These are phyloP conservation scores for Odontothrips loti DNA, from an alignment of 2,888 invertebrate species.

Conservation along the genomic window DNA sequence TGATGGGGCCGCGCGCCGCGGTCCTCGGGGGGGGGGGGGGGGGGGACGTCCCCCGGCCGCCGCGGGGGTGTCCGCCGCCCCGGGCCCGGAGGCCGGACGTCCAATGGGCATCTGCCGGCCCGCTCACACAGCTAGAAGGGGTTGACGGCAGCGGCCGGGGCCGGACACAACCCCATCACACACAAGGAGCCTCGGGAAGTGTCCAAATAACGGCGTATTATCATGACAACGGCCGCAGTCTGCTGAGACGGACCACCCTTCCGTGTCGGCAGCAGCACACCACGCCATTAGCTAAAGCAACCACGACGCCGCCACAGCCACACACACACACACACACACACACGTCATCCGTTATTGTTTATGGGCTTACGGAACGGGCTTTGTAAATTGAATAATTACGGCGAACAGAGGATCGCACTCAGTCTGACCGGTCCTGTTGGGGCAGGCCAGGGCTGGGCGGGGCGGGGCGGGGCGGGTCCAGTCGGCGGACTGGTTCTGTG, in stretches of 20 bases:
- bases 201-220: too few species aligned
- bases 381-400: conserved; percentile 13
- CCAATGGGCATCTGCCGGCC: too few species aligned
- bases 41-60: background rate
- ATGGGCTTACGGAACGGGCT: conserved; percentile 3
- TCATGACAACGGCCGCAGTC: too few species aligned
- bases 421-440: background rate
- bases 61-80: background rate
- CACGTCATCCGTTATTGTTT: conserved; percentile 1
- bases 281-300: background rate
- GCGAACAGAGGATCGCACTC: conserved; percentile 12
- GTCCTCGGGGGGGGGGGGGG: too few species aligned
- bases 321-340: background rate
- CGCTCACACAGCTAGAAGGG: too few species aligned
- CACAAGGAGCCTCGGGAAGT: too few species aligned
- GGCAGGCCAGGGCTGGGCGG: background rate
- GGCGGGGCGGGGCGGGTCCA: background rate
- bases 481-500: too few species aligned
- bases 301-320: background rate
- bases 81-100: too few species aligned
- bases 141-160: too few species aligned
- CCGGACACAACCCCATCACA: too few species aligned
- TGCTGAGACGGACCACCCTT: too few species aligned
- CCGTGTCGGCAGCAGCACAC: too few species aligned
- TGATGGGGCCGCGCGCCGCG: background rate